Percentiles rank a stretch among this genome's conserved stretches.
These are phyloP conservation scores for Lindbergichthys nudifrons DNA, from an alignment of 2,797 vertebrate species.

Conservation along the genomic window DNA sequence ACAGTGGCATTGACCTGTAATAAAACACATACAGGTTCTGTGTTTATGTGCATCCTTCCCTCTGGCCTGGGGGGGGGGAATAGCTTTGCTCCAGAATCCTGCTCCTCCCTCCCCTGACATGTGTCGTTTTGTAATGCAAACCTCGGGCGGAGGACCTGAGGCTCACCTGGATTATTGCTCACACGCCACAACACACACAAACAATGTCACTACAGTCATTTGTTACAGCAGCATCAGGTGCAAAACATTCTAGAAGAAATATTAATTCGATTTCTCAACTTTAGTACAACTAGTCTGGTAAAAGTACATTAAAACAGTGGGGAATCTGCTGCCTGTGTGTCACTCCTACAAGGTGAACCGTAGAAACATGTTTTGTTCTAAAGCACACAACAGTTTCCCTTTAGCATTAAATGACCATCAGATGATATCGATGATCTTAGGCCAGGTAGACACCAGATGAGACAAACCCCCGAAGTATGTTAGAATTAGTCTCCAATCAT, in stretches of 20 bases:
- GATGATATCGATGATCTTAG: neutral
- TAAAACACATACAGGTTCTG: too few relatives aligned
- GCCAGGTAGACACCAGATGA: neutral
- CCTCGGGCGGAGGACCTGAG: neutral
- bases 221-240: neutral
- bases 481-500: neutral
- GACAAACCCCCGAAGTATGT: neutral
- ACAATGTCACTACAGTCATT: constrained; percentile 1
- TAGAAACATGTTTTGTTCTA: neutral
- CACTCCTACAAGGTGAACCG: neutral
- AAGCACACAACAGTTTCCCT: neutral
- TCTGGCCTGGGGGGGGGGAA: neutral
- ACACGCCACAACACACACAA: constrained; percentile 20
- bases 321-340: neutral
- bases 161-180: constrained; percentile 34
- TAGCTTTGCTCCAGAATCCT: neutral
- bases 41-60: neutral
- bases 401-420: neutral
- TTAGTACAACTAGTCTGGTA: neutral
- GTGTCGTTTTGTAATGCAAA: constrained; percentile 46
- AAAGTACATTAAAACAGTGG: neutral
- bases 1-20: neutral
- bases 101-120: constrained; percentile 3
- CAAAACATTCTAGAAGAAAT: constrained; percentile 9
- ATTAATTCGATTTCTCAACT: neutral